phyloP scores from a whole-genome alignment of 2,888 invertebrate species.

The Drosophila siamana region DNA sequence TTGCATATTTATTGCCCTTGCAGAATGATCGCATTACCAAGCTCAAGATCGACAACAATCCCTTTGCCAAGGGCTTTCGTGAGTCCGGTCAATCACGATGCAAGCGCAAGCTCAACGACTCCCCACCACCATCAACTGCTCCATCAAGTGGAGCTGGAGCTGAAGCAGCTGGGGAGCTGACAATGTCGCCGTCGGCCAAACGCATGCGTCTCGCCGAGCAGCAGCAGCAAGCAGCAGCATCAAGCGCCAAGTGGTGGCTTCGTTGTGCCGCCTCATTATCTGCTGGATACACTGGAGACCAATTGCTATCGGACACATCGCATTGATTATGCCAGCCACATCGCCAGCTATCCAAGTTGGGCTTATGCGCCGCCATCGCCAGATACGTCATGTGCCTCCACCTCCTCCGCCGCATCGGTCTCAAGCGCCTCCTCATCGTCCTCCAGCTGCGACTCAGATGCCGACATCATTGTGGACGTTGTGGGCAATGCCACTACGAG shows the following conservation, averaged over 20 bases:
- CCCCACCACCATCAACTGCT: slow-evolving; percentile 66
- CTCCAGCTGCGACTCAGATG: slow-evolving; percentile 48
- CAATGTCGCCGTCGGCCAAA: slow-evolving; percentile 67
- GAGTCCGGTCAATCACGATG: slow-evolving; percentile 92
- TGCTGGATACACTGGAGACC: slow-evolving; percentile 67
- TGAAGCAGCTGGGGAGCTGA: slow-evolving; percentile 2
- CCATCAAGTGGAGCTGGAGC: slow-evolving; percentile 16
- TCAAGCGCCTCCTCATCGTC: slow-evolving; percentile 54
- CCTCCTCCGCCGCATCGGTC: slow-evolving; percentile 48
- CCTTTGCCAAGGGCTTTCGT: slow-evolving; percentile 96
- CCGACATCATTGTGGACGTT: slow-evolving; percentile 78
- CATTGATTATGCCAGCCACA: slow-evolving; percentile 74
- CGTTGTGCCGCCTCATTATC: slow-evolving; percentile 60
- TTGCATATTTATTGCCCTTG: slow-evolving; percentile 64
- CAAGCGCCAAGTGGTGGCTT: slow-evolving; percentile 12
- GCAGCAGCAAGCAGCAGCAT: slow-evolving; percentile 25
- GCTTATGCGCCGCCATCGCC: slow-evolving; percentile 72
- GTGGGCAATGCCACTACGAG: slow-evolving; percentile 64
- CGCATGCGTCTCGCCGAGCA: slow-evolving; percentile 71
- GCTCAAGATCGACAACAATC: slow-evolving; percentile 95
- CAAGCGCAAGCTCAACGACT: slow-evolving; percentile 87
- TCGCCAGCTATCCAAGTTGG: slow-evolving; percentile 72
- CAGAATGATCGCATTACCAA: slow-evolving; percentile 94
- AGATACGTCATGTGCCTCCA: slow-evolving; percentile 62
- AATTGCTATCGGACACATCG: slow-evolving; percentile 64